A percentile compares a stretch with the other conserved stretches of the same genome.
phyloP scores from a whole-genome alignment of 1,140 invertebrate species.

The Mizuhopecten yessoensis region DNA sequence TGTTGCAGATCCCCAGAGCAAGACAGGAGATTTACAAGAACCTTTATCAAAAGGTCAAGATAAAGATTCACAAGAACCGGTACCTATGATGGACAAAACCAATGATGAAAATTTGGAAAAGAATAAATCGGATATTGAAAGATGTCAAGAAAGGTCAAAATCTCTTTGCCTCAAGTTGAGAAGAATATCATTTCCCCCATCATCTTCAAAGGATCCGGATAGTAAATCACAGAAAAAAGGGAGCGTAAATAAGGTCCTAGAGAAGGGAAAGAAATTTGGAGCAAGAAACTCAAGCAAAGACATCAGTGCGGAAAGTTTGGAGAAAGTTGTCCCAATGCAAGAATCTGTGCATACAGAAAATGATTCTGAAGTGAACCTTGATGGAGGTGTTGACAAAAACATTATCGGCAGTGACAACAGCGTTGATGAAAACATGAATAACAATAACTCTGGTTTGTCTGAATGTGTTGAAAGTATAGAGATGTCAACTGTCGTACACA shows the following conservation, averaged over 20 bases:
- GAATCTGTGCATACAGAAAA: no score
- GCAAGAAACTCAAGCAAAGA: background rate
- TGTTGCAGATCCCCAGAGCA: background rate
- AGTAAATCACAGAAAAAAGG: background rate
- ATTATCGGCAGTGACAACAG: background rate
- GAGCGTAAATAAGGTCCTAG: background rate
- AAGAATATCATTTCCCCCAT: background rate
- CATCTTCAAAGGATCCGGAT: background rate
- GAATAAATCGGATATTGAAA: background rate
- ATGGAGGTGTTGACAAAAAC: background rate
- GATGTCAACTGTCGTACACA: background rate
- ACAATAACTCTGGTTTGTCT: background rate
- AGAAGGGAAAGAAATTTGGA: background rate
- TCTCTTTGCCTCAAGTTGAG: background rate
- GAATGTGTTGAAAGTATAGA: background rate
- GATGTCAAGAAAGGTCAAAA: background rate
- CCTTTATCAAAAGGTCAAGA: background rate
- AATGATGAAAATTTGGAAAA: background rate
- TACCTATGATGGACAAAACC: background rate
- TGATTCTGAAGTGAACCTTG: no score
- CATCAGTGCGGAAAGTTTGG: background rate
- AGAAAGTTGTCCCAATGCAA: background rate
- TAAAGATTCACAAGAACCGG: background rate
- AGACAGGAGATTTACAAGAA: background rate
- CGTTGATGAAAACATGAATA: background rate